These are phyloP conservation scores for Pyxicephalus adspersus DNA, from an alignment of 2,113 vertebrate species.

Conservation along the genomic window DNA sequence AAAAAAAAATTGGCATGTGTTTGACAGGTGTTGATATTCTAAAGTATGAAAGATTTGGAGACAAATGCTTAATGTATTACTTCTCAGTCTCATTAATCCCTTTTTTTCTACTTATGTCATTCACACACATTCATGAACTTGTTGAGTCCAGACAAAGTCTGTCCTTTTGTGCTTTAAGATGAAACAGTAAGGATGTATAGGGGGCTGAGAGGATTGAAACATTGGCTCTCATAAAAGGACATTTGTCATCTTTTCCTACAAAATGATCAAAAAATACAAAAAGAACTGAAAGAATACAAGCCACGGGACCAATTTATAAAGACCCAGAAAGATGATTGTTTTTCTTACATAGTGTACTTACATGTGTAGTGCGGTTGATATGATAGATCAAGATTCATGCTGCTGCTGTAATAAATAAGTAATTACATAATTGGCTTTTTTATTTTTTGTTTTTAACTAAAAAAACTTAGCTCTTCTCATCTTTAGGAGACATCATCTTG, in stretches of 20 bases:
- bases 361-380: no score
- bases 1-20: no score
- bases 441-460: no score
- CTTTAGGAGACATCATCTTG: no score
- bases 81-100: constrained; percentile 25
- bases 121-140: constrained; percentile 40
- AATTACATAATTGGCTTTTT: no score
- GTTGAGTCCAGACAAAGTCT: constrained; percentile 34
- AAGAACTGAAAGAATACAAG: constrained; percentile 82
- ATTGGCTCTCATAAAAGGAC: constrained; percentile 88
- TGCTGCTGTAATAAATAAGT: no score
- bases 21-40: no score
- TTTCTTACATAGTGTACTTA: no score
- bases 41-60: no score
- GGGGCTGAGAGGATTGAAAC: constrained; percentile 57
- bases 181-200: constrained; percentile 59
- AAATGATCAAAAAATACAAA: constrained; percentile 82
- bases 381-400: no score
- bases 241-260: constrained; percentile 91
- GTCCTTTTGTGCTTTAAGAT: constrained; percentile 55
- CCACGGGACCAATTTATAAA: constrained; percentile 47
- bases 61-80: neutral
- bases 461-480: no score
- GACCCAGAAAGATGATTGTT: no score
- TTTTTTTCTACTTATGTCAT: constrained; percentile 12